A percentile compares a stretch with the other conserved stretches of the same genome.
These are phyloP conservation scores for Allenopithecus nigroviridis DNA, from an alignment of 2,797 vertebrate species.

Conservation along the genomic window DNA sequence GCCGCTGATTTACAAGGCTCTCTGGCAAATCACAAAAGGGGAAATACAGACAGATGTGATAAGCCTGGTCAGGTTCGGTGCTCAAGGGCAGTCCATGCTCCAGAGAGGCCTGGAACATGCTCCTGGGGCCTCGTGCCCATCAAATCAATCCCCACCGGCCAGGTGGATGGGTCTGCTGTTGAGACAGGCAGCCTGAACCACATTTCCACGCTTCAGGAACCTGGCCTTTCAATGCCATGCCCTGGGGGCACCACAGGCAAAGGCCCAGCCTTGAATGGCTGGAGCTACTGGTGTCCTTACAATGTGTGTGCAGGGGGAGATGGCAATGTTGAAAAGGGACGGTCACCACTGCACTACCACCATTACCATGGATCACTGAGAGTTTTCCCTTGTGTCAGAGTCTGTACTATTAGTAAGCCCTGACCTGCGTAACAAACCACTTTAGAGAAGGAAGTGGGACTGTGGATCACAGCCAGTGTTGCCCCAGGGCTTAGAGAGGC, in stretches of 20 bases:
- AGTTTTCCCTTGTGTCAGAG: too few relatives aligned
- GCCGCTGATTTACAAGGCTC: neutral
- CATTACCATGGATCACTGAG: too few relatives aligned
- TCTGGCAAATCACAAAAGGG: neutral
- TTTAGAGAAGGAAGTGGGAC: neutral
- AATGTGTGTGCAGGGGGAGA: too few relatives aligned
- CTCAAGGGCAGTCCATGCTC: neutral
- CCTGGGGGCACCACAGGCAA: neutral
- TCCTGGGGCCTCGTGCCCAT: neutral
- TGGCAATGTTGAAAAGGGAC: neutral
- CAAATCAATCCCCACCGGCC: neutral
- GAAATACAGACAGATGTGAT: slow-evolving; percentile 2
- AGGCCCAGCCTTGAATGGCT: too few relatives aligned
- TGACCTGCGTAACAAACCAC: neutral
- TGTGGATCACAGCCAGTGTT: neutral
- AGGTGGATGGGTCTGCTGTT: neutral
- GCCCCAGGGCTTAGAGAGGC: too few relatives aligned
- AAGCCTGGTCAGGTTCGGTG: neutral
- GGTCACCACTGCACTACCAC: neutral
- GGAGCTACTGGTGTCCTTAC: too few relatives aligned
- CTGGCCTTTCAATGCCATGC: too few relatives aligned
- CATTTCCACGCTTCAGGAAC: neutral
- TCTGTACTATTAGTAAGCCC: neutral
- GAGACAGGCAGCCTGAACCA: neutral
- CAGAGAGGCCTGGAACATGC: neutral